Conservation (phyloP, 2,797 vertebrate species). For the Tauraco hartlaubi region DNA sequence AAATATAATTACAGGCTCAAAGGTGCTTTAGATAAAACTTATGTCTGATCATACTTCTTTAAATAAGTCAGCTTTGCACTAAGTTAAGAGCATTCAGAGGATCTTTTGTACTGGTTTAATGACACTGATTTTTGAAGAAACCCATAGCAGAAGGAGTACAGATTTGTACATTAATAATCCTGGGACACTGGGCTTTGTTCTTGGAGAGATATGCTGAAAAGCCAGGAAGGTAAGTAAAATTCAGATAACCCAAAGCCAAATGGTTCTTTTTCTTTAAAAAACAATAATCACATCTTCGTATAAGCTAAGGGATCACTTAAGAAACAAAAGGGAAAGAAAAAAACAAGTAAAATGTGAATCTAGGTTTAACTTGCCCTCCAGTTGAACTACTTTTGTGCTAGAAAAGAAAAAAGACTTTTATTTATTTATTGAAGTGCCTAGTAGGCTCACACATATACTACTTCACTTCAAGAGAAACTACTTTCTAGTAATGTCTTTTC, state of each 20-base stretch:
- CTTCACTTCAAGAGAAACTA: conserved; percentile 33
- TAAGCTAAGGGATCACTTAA: neutral
- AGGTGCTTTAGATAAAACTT: neutral
- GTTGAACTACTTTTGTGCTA: conserved; percentile 15
- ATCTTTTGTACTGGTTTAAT: neutral
- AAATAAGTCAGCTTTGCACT: neutral
- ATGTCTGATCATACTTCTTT: neutral
- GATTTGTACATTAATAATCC: neutral
- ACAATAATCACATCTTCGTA: neutral
- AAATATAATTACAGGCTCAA: neutral
- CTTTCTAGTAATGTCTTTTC: conserved; percentile 27
- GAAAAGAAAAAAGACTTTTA: conserved; percentile 16
- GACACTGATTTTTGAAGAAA: neutral
- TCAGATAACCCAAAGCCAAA: neutral
- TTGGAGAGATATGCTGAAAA: neutral
- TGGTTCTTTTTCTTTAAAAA: neutral
- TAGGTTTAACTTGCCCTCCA: conserved; percentile 16
- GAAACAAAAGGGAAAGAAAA: neutral
- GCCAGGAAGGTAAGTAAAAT: neutral
- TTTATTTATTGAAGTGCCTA: conserved; percentile 51
- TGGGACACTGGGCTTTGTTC: neutral
- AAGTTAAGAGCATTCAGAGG: neutral
- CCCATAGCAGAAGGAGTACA: neutral
- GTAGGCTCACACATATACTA: conserved; percentile 6
- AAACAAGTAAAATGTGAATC: neutral